phyloP scores from a whole-genome alignment of 2,888 invertebrate species.

The Drosophila nr. perissopoda region DNA sequence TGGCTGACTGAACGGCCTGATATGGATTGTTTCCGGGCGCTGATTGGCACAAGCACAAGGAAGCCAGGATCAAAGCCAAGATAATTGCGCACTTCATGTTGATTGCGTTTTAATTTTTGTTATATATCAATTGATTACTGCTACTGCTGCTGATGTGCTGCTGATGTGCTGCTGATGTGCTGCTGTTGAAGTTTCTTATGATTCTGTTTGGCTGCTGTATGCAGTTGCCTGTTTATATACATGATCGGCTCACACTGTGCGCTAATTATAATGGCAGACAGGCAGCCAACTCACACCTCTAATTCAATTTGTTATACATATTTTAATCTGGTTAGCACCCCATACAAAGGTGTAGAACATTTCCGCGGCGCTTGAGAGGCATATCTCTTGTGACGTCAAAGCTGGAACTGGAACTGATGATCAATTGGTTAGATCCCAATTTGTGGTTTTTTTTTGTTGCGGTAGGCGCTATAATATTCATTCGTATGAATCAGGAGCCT shows the following conservation, averaged over 20 bases:
- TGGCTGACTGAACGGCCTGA: constrained; percentile 36
- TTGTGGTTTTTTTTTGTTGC: constrained; percentile 58
- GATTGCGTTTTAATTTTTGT: constrained; percentile 2
- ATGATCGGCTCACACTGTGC: constrained; percentile 32
- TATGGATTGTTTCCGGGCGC: constrained; percentile 36
- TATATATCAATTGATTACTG: constrained; percentile 3
- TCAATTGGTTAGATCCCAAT: constrained; percentile 18
- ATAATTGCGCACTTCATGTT: constrained; percentile 48
- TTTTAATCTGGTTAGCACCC: constrained; percentile 57
- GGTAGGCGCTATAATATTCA: constrained; percentile 44
- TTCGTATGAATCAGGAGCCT: constrained; percentile 40
- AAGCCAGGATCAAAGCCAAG: constrained; percentile 34
- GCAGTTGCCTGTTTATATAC: constrained; percentile 55
- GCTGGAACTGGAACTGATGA: constrained; percentile 17
- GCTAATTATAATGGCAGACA: constrained; percentile 69
- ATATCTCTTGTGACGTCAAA: constrained; percentile 51
- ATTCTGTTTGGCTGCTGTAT: constrained; percentile 53
- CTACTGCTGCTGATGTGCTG: background rate
- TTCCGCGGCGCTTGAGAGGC: constrained; percentile 49
- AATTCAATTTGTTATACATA: constrained; percentile 54
- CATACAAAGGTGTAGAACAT: constrained; percentile 33
- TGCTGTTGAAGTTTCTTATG: constrained; percentile 46
- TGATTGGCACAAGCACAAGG: constrained; percentile 25
- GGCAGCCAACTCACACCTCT: constrained; percentile 41
- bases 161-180: constrained; percentile 38